Conservation (phyloP, 2,888 invertebrate genomes). For the Nephrotoma appendiculata region DNA sequence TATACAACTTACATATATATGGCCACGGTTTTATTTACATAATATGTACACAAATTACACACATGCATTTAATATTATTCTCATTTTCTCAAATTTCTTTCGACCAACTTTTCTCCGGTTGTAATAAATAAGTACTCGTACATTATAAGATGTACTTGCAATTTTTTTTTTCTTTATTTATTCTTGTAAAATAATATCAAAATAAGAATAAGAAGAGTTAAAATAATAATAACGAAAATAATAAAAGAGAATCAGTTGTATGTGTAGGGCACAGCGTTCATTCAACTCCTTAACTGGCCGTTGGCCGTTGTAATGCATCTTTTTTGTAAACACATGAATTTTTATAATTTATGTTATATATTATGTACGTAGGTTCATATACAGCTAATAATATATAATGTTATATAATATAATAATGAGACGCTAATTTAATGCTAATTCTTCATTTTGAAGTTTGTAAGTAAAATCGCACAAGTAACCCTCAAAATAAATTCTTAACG, state of each 20-base stretch:
- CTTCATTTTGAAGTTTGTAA: too few species aligned
- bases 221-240: background rate
- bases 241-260: constrained; percentile 10
- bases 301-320: constrained; percentile 20
- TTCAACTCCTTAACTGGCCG: constrained; percentile 21
- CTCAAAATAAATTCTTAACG: background rate
- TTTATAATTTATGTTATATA: background rate
- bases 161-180: background rate
- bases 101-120: background rate
- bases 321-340: background rate
- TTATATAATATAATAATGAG: too few species aligned
- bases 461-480: background rate
- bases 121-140: background rate
- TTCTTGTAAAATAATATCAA: constrained; percentile 1
- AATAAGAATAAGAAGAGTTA: constrained; percentile 1
- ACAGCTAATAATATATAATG: too few species aligned
- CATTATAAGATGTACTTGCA: constrained; percentile 3
- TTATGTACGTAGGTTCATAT: too few species aligned
- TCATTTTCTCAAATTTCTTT: background rate
- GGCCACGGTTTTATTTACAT: too few species aligned
- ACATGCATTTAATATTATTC: background rate
- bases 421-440: too few species aligned
- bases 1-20: too few species aligned
- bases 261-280: constrained; percentile 21
- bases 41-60: background rate